These are phyloP conservation scores for Amblyopsis rosae DNA, from an alignment of 2,113 vertebrate species.

Conservation along the genomic window DNA sequence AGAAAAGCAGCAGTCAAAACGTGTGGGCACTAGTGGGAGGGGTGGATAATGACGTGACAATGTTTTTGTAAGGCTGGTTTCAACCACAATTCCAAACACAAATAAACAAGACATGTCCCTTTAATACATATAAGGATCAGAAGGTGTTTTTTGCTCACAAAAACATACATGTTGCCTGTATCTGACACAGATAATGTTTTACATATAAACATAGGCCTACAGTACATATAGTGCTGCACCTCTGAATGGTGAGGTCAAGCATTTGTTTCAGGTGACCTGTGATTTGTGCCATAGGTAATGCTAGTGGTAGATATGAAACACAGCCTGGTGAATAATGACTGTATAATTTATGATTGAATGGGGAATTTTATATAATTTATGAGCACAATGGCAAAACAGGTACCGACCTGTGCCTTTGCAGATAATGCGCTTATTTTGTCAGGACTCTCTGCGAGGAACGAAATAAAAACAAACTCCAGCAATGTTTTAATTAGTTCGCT, in stretches of 20 bases:
- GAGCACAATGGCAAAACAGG: slow-evolving; percentile 53
- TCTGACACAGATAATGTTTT: too few species aligned
- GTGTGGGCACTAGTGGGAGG: too few species aligned
- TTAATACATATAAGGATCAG: too few species aligned
- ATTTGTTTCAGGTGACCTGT: slow-evolving; percentile 40
- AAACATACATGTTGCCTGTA: too few species aligned
- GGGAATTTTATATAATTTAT: slow-evolving; percentile 55
- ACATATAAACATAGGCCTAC: too few species aligned
- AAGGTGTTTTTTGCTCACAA: too few species aligned
- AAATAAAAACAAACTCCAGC: slow-evolving; percentile 67
- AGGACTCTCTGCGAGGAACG: slow-evolving; percentile 57
- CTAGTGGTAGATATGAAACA: slow-evolving; percentile 44
- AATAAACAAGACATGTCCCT: too few species aligned
- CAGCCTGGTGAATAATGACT: slow-evolving; percentile 49
- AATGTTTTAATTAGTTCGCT: slow-evolving; percentile 75
- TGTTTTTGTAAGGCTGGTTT: too few species aligned
- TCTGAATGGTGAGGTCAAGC: slow-evolving; percentile 3
- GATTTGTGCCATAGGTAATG: slow-evolving; percentile 29
- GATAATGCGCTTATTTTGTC: slow-evolving; percentile 45
- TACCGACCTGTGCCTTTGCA: slow-evolving; percentile 49
- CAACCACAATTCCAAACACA: too few species aligned
- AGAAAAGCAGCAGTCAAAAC: too few species aligned
- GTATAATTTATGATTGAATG: slow-evolving; percentile 65
- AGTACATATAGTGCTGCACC: not conserved
- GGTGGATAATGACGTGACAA: too few species aligned